Conservation (phyloP, 2,113 vertebrate genomes). For the Phycodurus eques region DNA sequence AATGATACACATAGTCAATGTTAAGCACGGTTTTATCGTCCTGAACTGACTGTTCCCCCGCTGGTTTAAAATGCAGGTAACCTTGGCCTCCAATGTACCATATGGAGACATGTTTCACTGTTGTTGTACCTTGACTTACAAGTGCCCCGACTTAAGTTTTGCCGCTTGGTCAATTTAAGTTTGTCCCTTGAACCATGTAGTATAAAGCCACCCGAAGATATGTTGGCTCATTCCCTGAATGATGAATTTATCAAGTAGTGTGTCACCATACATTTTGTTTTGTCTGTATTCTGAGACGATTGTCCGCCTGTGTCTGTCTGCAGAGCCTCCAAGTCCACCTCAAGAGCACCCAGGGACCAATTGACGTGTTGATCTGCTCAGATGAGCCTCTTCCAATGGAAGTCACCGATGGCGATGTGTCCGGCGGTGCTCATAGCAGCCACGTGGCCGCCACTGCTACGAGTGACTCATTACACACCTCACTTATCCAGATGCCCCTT, state of each 20-base stretch:
- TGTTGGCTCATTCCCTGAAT: background rate
- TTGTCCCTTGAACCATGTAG: too few species aligned
- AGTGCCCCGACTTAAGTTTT: too few species aligned
- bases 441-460: background rate
- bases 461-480: background rate
- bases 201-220: too few species aligned
- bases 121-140: too few species aligned
- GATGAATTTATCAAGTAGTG: background rate
- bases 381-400: slow-evolving; percentile 77
- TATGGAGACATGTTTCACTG: too few species aligned
- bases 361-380: slow-evolving; percentile 90
- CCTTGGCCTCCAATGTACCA: too few species aligned
- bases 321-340: slow-evolving; percentile 90
- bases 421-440: slow-evolving; percentile 47
- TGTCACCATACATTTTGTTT: background rate
- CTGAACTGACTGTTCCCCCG: too few species aligned
- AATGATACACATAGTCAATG: too few species aligned
- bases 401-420: slow-evolving; percentile 72
- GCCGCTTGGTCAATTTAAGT: too few species aligned
- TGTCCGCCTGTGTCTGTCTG: background rate
- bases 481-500: slow-evolving; percentile 35
- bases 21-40: too few species aligned
- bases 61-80: too few species aligned
- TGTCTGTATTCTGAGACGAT: background rate
- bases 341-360: slow-evolving; percentile 87